Base-by-base conservation (phyloP, 2,113 vertebrate species). In the Petromus typicus region DNA sequence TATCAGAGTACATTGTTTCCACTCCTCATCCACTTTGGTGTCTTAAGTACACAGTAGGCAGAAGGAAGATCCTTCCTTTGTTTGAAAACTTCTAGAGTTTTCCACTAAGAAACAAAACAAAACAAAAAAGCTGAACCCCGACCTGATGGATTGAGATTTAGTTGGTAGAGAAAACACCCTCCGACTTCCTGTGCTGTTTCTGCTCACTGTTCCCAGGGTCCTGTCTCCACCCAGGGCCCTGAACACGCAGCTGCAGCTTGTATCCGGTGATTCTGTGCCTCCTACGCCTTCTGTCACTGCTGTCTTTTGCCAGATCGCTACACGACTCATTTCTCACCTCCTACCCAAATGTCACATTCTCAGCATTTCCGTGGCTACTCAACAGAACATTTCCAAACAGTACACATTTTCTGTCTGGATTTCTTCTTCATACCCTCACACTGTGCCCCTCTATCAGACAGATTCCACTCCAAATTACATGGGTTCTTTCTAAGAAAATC, bases 391-490 rank as follows among this genome's bases (percentile, higher is more conserved):
- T 25, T 79, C 8, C 32, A 1, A n/a, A 3, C 7, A 54, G 5
- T 2, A 7, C 22, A 2, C 17, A 12, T 3, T 30, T 86, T 40
- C 51, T 75, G 22, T 12, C 27, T 4, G 2, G 32, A 8, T 10
- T 56, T 20, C n/a, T 17, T 27, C 23, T 63, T 76, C 12, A 32
- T 13, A 18, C 18, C 11, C 22, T 43, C 12, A 12, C 37, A 7
- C 17, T 23, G 10, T 7, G 3, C 12, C 6, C 3, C 2, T 2
- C 13, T 8, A 7, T 32, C 13, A 43, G 2, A 1, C 3, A 3
- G 40, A 20, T 54, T 81, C 37, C 18, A 51, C 23, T 80, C 32
- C 22, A 84, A 87, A 40, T 80, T 89, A 56, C n/a, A 34, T 10
- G 1, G 43, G 20, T 69, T 81, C 11, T 34, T 94, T 76, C 27